Evolutionary conservation across 2,797 vertebrate genomes (phyloP), one percentile per base, ranked within the genome.

Genomic region (Sebastes reedi): DNA sequence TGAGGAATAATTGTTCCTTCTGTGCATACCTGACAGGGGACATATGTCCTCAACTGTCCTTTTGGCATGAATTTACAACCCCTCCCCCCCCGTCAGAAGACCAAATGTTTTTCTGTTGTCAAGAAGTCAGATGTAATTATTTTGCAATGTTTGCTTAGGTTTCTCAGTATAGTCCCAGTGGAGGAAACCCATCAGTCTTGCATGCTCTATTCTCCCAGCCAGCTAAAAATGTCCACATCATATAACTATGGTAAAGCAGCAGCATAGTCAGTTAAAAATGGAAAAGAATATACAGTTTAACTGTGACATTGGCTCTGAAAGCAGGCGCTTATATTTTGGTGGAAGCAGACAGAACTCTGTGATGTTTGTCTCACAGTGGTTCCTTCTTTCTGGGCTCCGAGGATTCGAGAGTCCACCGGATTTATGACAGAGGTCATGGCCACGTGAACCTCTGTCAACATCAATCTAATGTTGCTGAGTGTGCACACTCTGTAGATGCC

Each of bases 21-120:
- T 92, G 85, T 89, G 87, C 86, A 89, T 91, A 92, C 90, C 89
- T 94, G 95, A 95, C 93, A 86, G 87, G 82, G 70, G 91, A 92
- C 93, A 94, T 90, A 91, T 88, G 90, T 72, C 91, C 87, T 82
- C 54, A 67, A 80, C 87, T 88, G 91, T 94, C 92, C 82, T 80
- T 84, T 73, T 82, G 83, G 86, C 85, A 92, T 54, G 82, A 75
- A 90, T 94, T 92, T 93, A 93, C 89, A 91, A 77, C 85, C 71
- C 22, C 8, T 14, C 76, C 84, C 72, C n/a, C 6, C 81, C 50
- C 34, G 82, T 88, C 91, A 92, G 75, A 77, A 66, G 87, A 87
- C 84, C 87, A 83, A 90, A 87, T 91, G 81, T 90, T 92, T 91
- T 92, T 90, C 87, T 89, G 88, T 92, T 87, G 81, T 86, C 84